These are phyloP conservation scores for Lytechinus variegatus DNA, from an alignment of 35 echinoderm and acorn worm genomes.

Conservation along the genomic window DNA sequence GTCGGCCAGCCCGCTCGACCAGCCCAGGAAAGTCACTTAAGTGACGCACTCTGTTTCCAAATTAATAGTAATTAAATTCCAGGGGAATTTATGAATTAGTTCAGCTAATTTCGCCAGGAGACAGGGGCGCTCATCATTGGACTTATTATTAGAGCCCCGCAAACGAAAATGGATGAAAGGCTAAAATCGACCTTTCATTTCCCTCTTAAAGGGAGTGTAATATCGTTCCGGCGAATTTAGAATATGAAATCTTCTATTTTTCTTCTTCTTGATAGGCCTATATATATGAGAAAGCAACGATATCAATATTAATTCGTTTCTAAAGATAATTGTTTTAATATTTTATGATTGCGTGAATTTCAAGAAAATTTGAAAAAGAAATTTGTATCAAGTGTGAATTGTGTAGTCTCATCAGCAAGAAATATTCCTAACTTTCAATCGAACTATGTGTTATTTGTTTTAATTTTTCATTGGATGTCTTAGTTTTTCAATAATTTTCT, in stretches of 20 bases:
- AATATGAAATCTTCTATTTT: background rate
- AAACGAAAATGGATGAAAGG: background rate
- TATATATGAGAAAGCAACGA: too few relatives aligned
- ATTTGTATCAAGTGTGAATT: too few relatives aligned
- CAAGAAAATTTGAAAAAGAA: too few relatives aligned
- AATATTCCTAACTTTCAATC: too few relatives aligned
- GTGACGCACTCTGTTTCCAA: conserved; percentile 18
- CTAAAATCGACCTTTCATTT: background rate
- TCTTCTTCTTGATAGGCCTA: too few relatives aligned
- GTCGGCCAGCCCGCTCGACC: background rate
- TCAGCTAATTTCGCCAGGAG: background rate
- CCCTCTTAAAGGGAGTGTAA: background rate
- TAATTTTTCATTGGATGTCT: too few relatives aligned
- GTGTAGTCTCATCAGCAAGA: too few relatives aligned
- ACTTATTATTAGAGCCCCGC: background rate
- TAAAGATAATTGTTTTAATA: too few relatives aligned
- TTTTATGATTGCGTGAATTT: too few relatives aligned
- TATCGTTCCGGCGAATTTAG: background rate
- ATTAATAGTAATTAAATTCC: conserved; percentile 41
- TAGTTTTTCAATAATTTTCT: too few relatives aligned
- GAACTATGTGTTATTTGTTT: too few relatives aligned
- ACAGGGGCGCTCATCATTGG: background rate
- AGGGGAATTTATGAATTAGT: conserved; percentile 42
- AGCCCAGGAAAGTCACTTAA: conserved; percentile 19
- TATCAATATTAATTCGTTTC: too few relatives aligned